These are phyloP conservation scores for Bucco capensis DNA, from an alignment of 2,113 vertebrate genomes.

Conservation along the genomic window DNA sequence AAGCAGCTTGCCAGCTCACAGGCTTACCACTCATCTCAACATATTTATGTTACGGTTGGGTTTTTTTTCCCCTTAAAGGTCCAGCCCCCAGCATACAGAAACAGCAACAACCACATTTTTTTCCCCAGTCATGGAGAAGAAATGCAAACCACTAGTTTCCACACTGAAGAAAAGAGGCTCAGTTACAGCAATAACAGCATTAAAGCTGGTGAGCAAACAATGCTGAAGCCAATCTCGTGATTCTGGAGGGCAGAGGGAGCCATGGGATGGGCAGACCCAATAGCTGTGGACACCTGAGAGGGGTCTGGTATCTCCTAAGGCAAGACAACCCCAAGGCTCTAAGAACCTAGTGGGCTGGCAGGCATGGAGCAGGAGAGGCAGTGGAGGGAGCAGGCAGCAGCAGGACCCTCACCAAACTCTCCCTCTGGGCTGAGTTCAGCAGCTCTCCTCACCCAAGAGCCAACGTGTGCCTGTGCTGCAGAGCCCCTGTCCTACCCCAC, in stretches of 20 bases:
- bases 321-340: background rate
- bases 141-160: background rate
- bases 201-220: background rate
- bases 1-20: conserved; percentile 37
- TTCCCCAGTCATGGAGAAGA: background rate
- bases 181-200: background rate
- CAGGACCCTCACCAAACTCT: background rate
- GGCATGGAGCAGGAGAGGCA: background rate
- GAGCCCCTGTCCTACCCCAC: background rate
- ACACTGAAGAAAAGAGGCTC: background rate
- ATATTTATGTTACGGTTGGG: background rate
- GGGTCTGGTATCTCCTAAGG: background rate
- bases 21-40: background rate
- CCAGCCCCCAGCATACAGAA: background rate
- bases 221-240: background rate
- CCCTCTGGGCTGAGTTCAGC: background rate
- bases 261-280: accelerated
- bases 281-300: background rate
- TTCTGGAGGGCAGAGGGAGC: background rate
- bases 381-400: background rate
- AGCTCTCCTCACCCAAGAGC: background rate
- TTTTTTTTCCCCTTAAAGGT: background rate
- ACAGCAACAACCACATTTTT: background rate
- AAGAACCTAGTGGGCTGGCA: background rate
- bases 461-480: background rate